Evolutionary conservation across 2,797 vertebrate genomes (phyloP), one percentile per base, ranked within the genome.

Genomic region (Anolis apletophallus): DNA sequence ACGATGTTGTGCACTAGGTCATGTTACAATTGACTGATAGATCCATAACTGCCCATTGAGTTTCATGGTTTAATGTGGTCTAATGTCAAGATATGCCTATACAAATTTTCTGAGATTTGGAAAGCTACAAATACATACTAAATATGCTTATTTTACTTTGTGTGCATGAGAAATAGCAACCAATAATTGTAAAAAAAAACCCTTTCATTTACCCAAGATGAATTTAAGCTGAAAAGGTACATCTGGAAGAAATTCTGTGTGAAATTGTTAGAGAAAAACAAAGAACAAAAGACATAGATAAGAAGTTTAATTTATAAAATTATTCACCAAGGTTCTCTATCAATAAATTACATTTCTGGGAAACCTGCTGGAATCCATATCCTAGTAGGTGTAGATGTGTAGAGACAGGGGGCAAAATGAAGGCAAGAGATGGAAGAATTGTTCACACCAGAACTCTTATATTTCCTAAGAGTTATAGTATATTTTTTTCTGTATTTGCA

Each of bases 201-300:
- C 23, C 50, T 14, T 26, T 23, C n/a, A 17, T 26, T 11, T 16
- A 17, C 14, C 3, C 26, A 76, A 6, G 14, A 76, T 8, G 6
- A 34, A 19, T 29, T 23, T 69, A 34, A 71, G 5, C 13, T 14
- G 14, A 2, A 16, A 0, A 11, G 2, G 0, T 4, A 4, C 0
- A 0, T 5, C 34, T 80, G 46, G 68, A 17, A 3, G 16, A 50
- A 52, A 68, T 34, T n/a, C 40, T 1, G 40, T 19, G n/a, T 52
- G 40, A 81, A 81, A 81, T 32, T 1, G 23, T 67, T 29, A 3
- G 34, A 21, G n/a, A 34, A 34, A 17, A 80, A 50, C 11, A 1
- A 21, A 34, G 9, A 26, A 12, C 52, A 40, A 4, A 69, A 11
- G 54, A 7, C 11, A n/a, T 26, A 67, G 26, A 52, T 50, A 50